Conservation (phyloP, 2,113 vertebrate genomes). For the Melanotaenia duboulayi region DNA sequence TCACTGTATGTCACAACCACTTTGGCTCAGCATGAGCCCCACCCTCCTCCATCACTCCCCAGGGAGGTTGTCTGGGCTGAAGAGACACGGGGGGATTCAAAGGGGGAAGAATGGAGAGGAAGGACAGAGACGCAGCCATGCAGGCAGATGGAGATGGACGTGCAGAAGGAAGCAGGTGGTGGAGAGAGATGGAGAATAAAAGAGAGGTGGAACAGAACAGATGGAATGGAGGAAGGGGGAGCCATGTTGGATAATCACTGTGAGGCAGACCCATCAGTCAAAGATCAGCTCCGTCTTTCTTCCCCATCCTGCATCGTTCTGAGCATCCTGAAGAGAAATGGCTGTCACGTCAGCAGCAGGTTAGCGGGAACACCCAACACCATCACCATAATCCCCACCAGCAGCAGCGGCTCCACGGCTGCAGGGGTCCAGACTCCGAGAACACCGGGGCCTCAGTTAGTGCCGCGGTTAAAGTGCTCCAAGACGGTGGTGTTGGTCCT, state of each 20-base stretch:
- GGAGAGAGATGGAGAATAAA: conserved; percentile 11
- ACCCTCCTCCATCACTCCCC: conserved; percentile 9
- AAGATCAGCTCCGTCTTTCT: not conserved
- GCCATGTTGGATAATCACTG: not conserved
- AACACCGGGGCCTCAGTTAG: conserved; percentile 28
- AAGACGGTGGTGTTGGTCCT: conserved; percentile 74
- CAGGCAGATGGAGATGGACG: conserved; percentile 39
- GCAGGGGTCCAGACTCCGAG: not conserved
- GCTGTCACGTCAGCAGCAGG: conserved; percentile 21
- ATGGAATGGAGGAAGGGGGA: not conserved
- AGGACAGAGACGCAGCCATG: conserved; percentile 46
- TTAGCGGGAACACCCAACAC: not conserved
- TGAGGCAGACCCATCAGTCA: conserved; percentile 24
- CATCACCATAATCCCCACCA: not conserved
- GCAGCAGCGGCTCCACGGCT: conserved; percentile 18
- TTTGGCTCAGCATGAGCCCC: conserved; percentile 40
- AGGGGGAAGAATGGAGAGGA: conserved; percentile 37
- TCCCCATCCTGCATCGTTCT: conserved; percentile 20
- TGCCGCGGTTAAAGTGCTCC: conserved; percentile 67
- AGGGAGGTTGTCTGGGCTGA: conserved; percentile 39
- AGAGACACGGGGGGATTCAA: conserved; percentile 44
- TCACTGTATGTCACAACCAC: conserved; percentile 59
- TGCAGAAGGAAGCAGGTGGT: conserved; percentile 6
- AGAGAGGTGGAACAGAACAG: not conserved
- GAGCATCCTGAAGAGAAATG: conserved; percentile 28